Evolutionary conservation across 2,113 vertebrate genomes (phyloP), one percentile per base, ranked within the genome.

Genomic region (Antechinus stuartii): DNA sequence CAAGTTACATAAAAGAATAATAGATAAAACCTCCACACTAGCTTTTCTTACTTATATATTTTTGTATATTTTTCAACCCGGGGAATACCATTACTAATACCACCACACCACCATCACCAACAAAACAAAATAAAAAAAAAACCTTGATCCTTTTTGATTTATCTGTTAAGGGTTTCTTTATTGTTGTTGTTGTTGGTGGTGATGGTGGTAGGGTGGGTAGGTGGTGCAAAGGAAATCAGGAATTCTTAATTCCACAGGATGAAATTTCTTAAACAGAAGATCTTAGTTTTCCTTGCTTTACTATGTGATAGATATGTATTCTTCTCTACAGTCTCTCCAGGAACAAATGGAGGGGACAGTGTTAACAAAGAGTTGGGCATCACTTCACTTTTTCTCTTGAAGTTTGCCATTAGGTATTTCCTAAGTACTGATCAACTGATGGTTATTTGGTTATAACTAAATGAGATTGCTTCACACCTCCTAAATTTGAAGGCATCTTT

Each of bases 141-240:
- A 54, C 30, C 47, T 90, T 25, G 4, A 16, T 92, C 55, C 30
- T 27, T 90, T 91, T 91, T 50, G 26, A 68, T 92, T 95, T n/a
- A 23, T 30, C 35, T 57, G 94, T 56, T 76, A 6, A 95, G 47
- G 0, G 84, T 91, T 93, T 3, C 52, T 95, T 96, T 56, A 92
- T 54, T 94, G 95, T 95, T 52, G 26, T 35, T 42, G 6, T 42
- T 76, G 68, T 19, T 76, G 61, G 12, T 68, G 57, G 10, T 3
- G 10, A 14, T 57, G 25, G 56, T 49, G 49, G 49, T 6, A 5
- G 35, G 35, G 30, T 27, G 26, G 26, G 56, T 11, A 9, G 9
- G 56, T 57, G 89, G 8, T 16, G 93, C 26, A 96, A 94, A 92
- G 46, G 2, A 46, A 84, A 76, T 90, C 0, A 89, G 27, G 26